Conservation (phyloP, 2,888 invertebrate species). For the Bembecia ichneumoniformis region DNA sequence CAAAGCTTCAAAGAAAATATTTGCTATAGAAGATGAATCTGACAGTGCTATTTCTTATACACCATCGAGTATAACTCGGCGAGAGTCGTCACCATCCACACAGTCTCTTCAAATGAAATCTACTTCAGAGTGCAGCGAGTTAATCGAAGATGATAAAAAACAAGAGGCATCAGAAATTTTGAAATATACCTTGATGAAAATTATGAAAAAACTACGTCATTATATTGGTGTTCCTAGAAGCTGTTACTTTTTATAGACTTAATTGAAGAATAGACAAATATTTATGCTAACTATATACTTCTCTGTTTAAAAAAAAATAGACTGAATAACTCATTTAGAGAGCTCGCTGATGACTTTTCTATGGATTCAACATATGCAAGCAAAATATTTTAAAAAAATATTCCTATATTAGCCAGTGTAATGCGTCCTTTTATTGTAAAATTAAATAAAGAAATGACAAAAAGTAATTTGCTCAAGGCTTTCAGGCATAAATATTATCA, state of each 20-base stretch:
- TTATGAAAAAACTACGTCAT: constrained; percentile 4
- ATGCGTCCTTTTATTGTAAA: constrained; percentile 1
- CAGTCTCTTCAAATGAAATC: constrained; percentile 4
- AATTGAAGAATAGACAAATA: constrained; percentile 1
- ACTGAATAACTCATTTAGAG: constrained; percentile 4
- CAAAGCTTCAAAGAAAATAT: constrained; percentile 3
- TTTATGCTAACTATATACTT: constrained; percentile 1
- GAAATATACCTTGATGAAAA: constrained; percentile 3
- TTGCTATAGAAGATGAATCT: not conserved
- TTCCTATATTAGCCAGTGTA: constrained; percentile 4
- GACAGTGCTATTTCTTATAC: constrained; percentile 11
- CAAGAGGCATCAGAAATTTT: constrained; percentile 2
- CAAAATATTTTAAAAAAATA: constrained; percentile 8
- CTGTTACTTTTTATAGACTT: constrained; percentile 6
- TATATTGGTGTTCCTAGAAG: constrained; percentile 6
- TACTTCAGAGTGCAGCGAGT: constrained; percentile 7
- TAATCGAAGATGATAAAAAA: constrained; percentile 4
- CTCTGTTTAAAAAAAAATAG: constrained; percentile 4
- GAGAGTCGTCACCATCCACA: constrained; percentile 6
- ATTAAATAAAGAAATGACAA: constrained; percentile 5
- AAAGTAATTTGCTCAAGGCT: constrained; percentile 12
- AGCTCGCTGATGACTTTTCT: constrained; percentile 2
- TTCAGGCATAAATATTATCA: constrained; percentile 13
- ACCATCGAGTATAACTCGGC: constrained; percentile 6
- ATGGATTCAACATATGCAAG: constrained; percentile 2